Conservation (phyloP, 2,797 vertebrate genomes). For the Enteromius unitaeniatus region DNA sequence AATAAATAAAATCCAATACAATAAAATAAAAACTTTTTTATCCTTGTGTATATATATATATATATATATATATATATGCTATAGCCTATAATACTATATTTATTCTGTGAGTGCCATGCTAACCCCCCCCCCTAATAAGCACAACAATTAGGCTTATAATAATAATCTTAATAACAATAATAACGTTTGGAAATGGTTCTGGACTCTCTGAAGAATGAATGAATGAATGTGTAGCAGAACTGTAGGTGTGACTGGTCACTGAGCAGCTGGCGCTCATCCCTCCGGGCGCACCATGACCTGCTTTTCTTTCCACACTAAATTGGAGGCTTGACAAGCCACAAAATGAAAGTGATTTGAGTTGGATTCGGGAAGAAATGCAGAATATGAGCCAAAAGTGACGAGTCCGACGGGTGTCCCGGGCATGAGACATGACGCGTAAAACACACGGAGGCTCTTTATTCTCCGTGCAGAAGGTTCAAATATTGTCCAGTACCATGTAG, state of each 20-base stretch:
- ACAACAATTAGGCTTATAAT: background rate
- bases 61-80: background rate
- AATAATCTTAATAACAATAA: slow-evolving; percentile 63
- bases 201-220: slow-evolving; percentile 74
- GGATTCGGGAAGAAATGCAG: slow-evolving; percentile 74
- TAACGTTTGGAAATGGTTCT: slow-evolving; percentile 63
- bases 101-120: background rate
- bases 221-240: slow-evolving; percentile 69
- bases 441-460: slow-evolving; percentile 26
- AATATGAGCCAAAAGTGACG: slow-evolving; percentile 77
- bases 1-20: background rate
- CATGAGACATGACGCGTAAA: slow-evolving; percentile 60
- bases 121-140: background rate
- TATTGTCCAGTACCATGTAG: background rate
- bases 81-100: background rate
- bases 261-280: slow-evolving; percentile 80
- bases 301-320: slow-evolving; percentile 79
- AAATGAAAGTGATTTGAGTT: slow-evolving; percentile 72
- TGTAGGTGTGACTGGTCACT: slow-evolving; percentile 73
- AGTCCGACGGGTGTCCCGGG: slow-evolving; percentile 66
- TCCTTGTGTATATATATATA: background rate
- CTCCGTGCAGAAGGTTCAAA: background rate
- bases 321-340: slow-evolving; percentile 75
- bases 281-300: slow-evolving; percentile 76
- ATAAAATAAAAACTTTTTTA: no score